phyloP scores from a whole-genome alignment of 2,113 vertebrate species.

The Phrynosoma blainvillii region DNA sequence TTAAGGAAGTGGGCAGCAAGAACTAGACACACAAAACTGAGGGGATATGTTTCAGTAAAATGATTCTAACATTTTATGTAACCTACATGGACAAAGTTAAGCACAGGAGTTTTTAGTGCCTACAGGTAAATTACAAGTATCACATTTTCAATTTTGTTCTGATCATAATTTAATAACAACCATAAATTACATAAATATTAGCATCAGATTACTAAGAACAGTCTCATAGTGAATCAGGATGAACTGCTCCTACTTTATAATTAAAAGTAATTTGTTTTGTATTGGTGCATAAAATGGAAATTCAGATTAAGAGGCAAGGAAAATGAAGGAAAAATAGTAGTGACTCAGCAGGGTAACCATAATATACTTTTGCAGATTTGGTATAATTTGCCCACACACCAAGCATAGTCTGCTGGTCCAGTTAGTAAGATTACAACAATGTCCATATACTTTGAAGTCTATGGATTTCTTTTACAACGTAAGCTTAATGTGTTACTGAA shows the following conservation, averaged over 20 bases:
- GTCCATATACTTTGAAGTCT: background rate
- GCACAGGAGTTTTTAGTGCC: background rate
- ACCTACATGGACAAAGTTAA: background rate
- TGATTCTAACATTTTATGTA: background rate
- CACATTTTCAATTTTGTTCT: background rate
- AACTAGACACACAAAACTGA: background rate
- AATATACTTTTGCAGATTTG: background rate
- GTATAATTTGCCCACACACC: background rate
- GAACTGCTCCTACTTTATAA: background rate
- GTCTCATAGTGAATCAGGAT: background rate
- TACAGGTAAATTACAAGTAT: background rate
- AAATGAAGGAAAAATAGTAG: background rate
- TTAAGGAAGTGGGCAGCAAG: background rate
- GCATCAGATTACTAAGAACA: background rate
- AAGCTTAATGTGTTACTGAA: background rate
- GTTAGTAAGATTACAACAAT: background rate
- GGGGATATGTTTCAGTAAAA: background rate
- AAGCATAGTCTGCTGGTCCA: background rate
- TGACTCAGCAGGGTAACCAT: background rate
- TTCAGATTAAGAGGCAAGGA: background rate
- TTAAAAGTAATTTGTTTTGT: background rate
- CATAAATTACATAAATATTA: background rate
- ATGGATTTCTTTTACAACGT: background rate
- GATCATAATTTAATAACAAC: background rate
- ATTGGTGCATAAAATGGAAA: background rate